Conservation (phyloP, 1,140 invertebrate species). For the Lepeophtheirus salmonis region DNA sequence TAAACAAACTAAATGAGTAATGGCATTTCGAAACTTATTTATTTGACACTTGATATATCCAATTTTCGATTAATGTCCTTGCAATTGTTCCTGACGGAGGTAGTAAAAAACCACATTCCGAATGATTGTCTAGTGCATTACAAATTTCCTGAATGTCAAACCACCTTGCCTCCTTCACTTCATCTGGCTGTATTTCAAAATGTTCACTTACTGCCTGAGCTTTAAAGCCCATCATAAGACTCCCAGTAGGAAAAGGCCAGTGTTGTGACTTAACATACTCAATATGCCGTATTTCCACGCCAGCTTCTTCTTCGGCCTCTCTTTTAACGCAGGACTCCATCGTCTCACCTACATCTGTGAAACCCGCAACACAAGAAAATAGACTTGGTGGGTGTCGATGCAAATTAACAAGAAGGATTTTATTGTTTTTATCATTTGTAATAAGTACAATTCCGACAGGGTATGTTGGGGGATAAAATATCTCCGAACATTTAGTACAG, state of each 20-base stretch:
- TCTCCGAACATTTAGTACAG: constrained; percentile 21
- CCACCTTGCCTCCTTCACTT: not conserved
- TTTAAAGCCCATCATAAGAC: constrained; percentile 34
- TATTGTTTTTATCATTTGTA: constrained; percentile 28
- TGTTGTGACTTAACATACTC: constrained; percentile 36
- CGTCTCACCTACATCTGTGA: constrained; percentile 38
- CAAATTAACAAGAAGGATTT: constrained; percentile 34
- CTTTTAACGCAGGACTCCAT: constrained; percentile 35
- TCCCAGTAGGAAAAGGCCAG: constrained; percentile 36
- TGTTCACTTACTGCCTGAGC: not conserved
- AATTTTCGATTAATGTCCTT: not conserved
- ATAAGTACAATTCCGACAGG: constrained; percentile 39
- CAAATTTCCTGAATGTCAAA: not conserved
- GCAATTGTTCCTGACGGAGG: not conserved
- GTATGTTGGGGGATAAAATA: constrained; percentile 25
- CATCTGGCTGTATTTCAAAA: not conserved
- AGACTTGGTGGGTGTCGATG: constrained; percentile 33
- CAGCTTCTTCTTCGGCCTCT: constrained; percentile 39
- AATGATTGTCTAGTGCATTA: not conserved
- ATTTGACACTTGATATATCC: too few species aligned
- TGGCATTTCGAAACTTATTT: too few species aligned
- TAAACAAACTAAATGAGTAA: too few species aligned
- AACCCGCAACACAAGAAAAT: constrained; percentile 39
- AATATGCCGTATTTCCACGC: constrained; percentile 33
- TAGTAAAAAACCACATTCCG: not conserved